These are phyloP conservation scores for Eurytoma adleriae DNA, from an alignment of 2,888 invertebrate genomes.

Conservation along the genomic window DNA sequence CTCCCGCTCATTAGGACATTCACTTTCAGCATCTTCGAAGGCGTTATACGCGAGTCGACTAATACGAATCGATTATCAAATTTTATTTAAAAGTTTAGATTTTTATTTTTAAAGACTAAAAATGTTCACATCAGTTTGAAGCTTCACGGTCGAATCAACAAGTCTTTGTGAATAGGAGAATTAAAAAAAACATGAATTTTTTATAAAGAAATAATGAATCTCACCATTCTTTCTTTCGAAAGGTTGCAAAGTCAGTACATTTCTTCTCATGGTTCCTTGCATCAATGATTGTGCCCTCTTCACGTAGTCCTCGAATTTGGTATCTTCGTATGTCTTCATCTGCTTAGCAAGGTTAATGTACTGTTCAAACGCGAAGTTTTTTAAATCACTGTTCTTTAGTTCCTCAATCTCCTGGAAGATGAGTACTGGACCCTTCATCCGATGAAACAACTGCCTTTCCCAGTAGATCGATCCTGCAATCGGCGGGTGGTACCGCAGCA, in stretches of 20 bases:
- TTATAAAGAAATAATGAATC: not conserved
- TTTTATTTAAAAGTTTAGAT: not conserved
- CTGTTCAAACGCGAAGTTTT: conserved; percentile 86
- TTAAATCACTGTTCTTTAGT: conserved; percentile 84
- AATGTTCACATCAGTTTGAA: no score
- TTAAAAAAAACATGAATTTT: not conserved
- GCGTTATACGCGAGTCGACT: conserved; percentile 21
- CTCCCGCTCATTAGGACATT: conserved; percentile 17
- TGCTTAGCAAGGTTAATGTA: conserved; percentile 86
- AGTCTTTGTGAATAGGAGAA: no score
- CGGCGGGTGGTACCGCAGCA: conserved; percentile 87
- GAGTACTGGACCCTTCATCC: conserved; percentile 88
- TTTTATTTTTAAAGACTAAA: no score
- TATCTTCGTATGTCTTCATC: conserved; percentile 86
- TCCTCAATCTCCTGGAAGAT: conserved; percentile 86
- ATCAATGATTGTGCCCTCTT: conserved; percentile 81
- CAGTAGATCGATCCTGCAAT: conserved; percentile 92
- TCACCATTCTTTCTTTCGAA: conserved; percentile 49
- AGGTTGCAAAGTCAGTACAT: conserved; percentile 81
- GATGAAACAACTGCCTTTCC: conserved; percentile 87
- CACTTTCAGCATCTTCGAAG: conserved; percentile 33
- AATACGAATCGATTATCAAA: not conserved
- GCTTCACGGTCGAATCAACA: no score
- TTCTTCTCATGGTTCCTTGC: conserved; percentile 83
- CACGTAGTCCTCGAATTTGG: conserved; percentile 85